These are phyloP conservation scores for Hypomesus transpacificus DNA, from an alignment of 2,113 vertebrate species.

Conservation along the genomic window DNA sequence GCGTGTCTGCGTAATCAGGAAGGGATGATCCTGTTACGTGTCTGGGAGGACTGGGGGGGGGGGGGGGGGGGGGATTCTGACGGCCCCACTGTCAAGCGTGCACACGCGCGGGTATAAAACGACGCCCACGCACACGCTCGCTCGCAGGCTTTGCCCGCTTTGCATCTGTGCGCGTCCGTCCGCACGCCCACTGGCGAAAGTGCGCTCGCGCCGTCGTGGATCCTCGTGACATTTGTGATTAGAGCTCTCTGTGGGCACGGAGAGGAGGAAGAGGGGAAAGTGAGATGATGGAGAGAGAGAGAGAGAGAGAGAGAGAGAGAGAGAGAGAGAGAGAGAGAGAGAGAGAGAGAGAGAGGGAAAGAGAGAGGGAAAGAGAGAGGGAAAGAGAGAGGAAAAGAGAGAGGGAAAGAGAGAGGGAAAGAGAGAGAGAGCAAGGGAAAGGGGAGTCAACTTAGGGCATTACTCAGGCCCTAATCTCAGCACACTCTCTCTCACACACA, in stretches of 20 bases:
- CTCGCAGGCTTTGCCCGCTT: background rate
- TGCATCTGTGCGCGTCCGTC: no score
- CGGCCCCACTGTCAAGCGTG: no score
- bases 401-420: background rate
- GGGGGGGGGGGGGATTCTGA: background rate
- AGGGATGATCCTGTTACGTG: slow-evolving; percentile 39
- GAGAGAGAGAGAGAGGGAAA: background rate
- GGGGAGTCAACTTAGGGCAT: background rate
- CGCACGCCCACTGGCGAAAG: no score
- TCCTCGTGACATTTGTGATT: no score
- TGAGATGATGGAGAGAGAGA: background rate
- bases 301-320: background rate
- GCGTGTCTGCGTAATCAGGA: slow-evolving; percentile 33
- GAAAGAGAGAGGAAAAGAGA: background rate
- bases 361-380: background rate
- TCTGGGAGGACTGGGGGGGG: slow-evolving; percentile 22
- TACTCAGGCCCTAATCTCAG: slow-evolving; percentile 3
- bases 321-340: background rate
- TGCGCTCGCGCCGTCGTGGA: no score
- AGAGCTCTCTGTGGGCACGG: background rate
- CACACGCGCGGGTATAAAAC: no score
- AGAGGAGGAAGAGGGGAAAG: slow-evolving; percentile 1
- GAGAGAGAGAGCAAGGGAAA: background rate
- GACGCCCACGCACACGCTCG: background rate
- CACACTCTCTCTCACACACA: background rate